Evolutionary conservation across 2,888 invertebrate genomes (phyloP).

Genomic region (Acrobasis repandana): DNA sequence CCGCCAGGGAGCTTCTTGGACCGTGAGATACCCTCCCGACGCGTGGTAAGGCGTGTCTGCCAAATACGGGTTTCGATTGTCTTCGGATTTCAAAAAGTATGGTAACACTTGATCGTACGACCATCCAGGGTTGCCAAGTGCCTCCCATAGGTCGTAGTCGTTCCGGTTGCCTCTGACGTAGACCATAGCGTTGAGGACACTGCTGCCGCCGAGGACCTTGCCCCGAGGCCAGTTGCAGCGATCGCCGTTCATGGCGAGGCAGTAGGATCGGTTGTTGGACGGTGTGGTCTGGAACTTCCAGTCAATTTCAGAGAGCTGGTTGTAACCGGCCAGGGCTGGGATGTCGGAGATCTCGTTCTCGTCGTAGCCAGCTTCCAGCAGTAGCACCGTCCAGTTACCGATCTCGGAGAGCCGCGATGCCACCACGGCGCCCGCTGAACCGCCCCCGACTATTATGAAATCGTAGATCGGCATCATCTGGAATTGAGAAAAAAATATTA

Average conservation of each 20-base stretch:
- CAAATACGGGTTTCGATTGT: conserved; percentile 92
- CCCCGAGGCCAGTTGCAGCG: conserved; percentile 96
- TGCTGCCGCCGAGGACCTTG: conserved; percentile 94
- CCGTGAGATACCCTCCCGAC: conserved; percentile 91
- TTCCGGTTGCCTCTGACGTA: conserved; percentile 94
- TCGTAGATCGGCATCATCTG: conserved; percentile 91
- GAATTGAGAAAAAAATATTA: conserved; percentile 36
- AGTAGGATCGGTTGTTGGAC: conserved; percentile 89
- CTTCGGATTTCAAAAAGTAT: conserved; percentile 94
- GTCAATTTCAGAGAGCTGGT: conserved; percentile 93
- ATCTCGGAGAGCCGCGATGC: conserved; percentile 92
- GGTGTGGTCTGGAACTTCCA: conserved; percentile 96
- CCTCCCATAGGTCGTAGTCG: conserved; percentile 95
- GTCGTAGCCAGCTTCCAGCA: conserved; percentile 94
- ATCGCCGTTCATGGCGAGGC: conserved; percentile 93
- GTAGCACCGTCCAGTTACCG: conserved; percentile 90
- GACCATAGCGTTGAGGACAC: conserved; percentile 95
- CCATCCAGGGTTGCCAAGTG: conserved; percentile 93
- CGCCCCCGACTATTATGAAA: conserved; percentile 93
- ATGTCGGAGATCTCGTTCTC: conserved; percentile 95
- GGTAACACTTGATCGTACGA: conserved; percentile 90
- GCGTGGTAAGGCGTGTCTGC: conserved; percentile 89
- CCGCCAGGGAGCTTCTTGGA: conserved; percentile 93
- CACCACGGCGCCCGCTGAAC: conserved; percentile 94
- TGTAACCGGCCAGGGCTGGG: conserved; percentile 92